Conservation (phyloP, 2,113 vertebrate genomes). For the Columbina picui region DNA sequence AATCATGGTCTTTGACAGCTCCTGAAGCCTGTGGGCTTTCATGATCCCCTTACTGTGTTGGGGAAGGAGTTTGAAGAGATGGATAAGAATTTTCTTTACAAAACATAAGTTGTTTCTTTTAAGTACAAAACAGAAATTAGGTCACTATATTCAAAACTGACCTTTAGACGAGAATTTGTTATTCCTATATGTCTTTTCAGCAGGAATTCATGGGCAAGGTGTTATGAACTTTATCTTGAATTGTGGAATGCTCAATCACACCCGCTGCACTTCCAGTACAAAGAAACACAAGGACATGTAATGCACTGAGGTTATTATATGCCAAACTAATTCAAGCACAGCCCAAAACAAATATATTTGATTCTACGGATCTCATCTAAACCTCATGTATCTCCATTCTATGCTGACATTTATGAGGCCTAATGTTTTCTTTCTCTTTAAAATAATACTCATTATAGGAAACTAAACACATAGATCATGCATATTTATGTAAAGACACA, state of each 20-base stretch:
- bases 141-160: neutral
- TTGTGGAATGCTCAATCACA: neutral
- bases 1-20: neutral
- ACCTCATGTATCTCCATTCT: neutral
- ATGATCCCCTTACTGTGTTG: neutral
- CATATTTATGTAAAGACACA: neutral
- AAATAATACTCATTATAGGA: neutral
- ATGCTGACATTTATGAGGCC: neutral
- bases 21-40: neutral
- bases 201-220: neutral
- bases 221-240: neutral
- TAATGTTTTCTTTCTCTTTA: conserved; percentile 18
- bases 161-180: neutral
- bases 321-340: neutral
- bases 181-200: neutral
- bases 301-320: neutral
- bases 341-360: neutral
- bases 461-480: neutral
- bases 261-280: neutral
- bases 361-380: neutral
- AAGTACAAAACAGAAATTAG: neutral
- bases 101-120: neutral
- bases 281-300: neutral
- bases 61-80: neutral
- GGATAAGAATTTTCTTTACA: neutral